Conservation (phyloP, 2,113 vertebrate species). For the Tupaia chinensis region DNA sequence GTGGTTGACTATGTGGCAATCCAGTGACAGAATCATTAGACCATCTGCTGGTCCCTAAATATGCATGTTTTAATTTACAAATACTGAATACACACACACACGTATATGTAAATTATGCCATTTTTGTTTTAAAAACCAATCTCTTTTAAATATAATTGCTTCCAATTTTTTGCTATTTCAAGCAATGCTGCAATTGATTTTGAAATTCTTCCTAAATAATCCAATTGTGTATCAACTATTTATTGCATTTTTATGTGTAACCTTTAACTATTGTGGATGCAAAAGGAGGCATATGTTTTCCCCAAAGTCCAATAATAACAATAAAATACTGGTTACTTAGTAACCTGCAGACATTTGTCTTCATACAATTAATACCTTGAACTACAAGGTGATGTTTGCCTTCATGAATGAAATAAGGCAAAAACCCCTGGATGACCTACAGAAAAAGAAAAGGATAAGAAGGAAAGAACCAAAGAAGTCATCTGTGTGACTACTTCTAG, state of each 20-base stretch:
- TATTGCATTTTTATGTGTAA: background rate
- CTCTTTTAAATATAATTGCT: background rate
- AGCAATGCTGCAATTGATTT: background rate
- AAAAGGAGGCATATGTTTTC: background rate
- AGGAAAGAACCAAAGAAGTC: background rate
- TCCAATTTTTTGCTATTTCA: background rate
- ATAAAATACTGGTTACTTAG: slow-evolving; percentile 9
- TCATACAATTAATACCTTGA: background rate
- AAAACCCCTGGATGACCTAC: background rate
- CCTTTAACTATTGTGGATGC: background rate
- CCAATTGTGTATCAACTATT: background rate
- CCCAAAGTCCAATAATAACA: background rate
- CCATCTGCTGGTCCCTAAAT: background rate
- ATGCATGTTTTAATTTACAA: slow-evolving; percentile 21
- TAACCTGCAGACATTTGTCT: background rate
- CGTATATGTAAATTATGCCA: background rate
- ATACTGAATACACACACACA: background rate
- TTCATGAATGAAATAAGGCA: background rate
- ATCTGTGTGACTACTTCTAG: background rate
- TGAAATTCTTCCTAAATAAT: background rate
- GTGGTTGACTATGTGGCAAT: no score
- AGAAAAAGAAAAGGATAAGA: background rate
- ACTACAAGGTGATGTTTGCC: background rate
- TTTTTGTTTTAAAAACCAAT: background rate
- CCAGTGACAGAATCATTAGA: no score